Evolutionary conservation across 2,888 invertebrate species (phyloP), one percentile per base, ranked within the genome.

Genomic region (Thera britannica): DNA sequence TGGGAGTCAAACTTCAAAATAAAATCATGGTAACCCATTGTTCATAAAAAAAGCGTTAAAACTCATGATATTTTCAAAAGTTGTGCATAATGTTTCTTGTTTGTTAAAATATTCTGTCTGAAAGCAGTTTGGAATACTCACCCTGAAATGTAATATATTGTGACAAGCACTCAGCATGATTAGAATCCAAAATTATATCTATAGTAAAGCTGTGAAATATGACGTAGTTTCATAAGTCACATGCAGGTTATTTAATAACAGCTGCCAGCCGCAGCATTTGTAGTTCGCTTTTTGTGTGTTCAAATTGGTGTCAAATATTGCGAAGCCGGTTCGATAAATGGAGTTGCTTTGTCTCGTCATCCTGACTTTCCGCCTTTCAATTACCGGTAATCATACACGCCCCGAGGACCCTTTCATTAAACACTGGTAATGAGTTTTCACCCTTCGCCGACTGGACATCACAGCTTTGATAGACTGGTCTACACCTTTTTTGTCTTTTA

Each of bases 371-470:
- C 84, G 82, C 87, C 87, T 90, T 90, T 90, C 92, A 93, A 93
- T 93, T 93, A 89, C 89, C 86, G 87, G 92, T 92, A 93, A 92
- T 92, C 92, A 92, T 91, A 91, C 88, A 92, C 90, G 89, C 86
- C 87, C 85, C 85, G 83, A 86, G 87, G 84, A 85, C 90, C 90
- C 90, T 93, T 93, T 93, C 89, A 92, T 93, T 90, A 90, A 89
- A 87, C 83, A 86, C 83, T 83, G 85, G 85, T 92, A 92, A 93
- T 92, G 92, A 93, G 92, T 93, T 93, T 93, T 91, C 89, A 88
- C 90, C 92, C 92, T 91, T 87, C 88, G 82, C 72, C 84, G 86
- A 84, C 86, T 93, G 92, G 92, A 90, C 93, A 90, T 89, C 83
- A 84, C 84, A 84, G 87, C 88, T 85, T 83, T 86, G 82, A 86